phyloP scores from a whole-genome alignment of 2,113 vertebrate species.

The Paramormyrops kingsleyae region DNA sequence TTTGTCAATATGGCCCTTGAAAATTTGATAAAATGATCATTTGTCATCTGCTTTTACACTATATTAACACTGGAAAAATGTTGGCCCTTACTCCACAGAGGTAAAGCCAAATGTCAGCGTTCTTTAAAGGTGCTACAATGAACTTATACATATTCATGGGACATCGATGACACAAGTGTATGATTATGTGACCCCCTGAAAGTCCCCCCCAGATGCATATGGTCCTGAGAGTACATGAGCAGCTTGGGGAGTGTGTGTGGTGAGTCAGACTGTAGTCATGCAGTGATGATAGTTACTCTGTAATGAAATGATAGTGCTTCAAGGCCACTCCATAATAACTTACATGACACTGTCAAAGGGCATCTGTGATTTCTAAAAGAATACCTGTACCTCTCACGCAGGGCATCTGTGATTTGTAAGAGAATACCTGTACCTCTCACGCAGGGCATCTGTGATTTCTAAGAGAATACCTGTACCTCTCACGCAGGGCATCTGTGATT shows the following conservation, averaged over 20 bases:
- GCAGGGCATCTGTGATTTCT: too few relatives aligned
- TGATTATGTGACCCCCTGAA: neutral
- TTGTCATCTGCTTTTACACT: neutral
- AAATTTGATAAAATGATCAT: neutral
- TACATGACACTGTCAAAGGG: neutral
- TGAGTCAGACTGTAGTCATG: neutral
- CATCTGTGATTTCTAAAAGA: too few relatives aligned
- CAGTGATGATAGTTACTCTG: neutral
- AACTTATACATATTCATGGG: neutral
- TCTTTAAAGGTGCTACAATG: neutral
- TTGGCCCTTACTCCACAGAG: neutral
- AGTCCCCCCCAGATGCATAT: neutral
- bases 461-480: too few relatives aligned
- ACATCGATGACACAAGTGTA: neutral
- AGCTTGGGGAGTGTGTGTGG: neutral
- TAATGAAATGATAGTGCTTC: neutral
- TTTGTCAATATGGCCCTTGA: neutral
- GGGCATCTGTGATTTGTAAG: neutral
- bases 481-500: neutral
- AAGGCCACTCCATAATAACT: neutral
- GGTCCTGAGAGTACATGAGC: neutral
- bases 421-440: neutral
- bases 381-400: too few relatives aligned
- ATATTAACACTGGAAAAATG: neutral
- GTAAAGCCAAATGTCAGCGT: neutral